A percentile compares a stretch with the other conserved stretches of the same genome.
These are phyloP conservation scores for Dendrolimus punctatus DNA, from an alignment of 1,140 invertebrate species.

Conservation along the genomic window DNA sequence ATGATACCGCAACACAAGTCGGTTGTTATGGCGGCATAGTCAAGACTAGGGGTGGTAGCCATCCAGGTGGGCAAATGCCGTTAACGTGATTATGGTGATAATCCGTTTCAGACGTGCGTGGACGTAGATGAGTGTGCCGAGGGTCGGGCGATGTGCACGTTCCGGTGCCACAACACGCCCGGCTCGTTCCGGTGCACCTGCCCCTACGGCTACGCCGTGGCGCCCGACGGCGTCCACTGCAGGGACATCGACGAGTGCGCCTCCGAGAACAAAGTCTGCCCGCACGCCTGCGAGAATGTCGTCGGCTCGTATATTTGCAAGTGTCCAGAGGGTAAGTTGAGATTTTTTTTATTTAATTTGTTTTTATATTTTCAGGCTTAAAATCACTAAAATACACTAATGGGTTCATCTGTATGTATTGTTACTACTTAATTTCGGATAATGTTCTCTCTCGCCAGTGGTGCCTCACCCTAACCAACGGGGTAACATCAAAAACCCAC, in stretches of 20 bases:
- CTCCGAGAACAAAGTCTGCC: slow-evolving; percentile 85
- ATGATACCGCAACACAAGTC: too few relatives aligned
- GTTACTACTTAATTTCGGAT: too few relatives aligned
- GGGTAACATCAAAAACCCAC: too few relatives aligned
- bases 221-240: slow-evolving; percentile 87
- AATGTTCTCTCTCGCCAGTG: too few relatives aligned
- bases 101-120: slow-evolving; percentile 75
- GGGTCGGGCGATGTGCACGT: slow-evolving; percentile 86
- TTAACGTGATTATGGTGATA: background rate
- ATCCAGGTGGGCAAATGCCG: too few relatives aligned
- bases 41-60: too few relatives aligned
- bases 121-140: slow-evolving; percentile 91
- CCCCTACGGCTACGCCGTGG: slow-evolving; percentile 85
- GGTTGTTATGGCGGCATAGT: too few relatives aligned
- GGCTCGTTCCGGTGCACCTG: slow-evolving; percentile 89
- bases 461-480: too few relatives aligned
- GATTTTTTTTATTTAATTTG: too few relatives aligned
- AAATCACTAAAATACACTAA: too few relatives aligned
- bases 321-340: slow-evolving; percentile 80
- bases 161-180: slow-evolving; percentile 89
- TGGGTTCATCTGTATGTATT: too few relatives aligned
- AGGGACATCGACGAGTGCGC: slow-evolving; percentile 92
- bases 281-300: slow-evolving; percentile 90
- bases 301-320: slow-evolving; percentile 92
- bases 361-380: too few relatives aligned